A percentile compares a stretch with the other conserved stretches of the same genome.
These are phyloP conservation scores for Antheraea pernyi DNA, from an alignment of 1,140 invertebrate species.

Conservation along the genomic window DNA sequence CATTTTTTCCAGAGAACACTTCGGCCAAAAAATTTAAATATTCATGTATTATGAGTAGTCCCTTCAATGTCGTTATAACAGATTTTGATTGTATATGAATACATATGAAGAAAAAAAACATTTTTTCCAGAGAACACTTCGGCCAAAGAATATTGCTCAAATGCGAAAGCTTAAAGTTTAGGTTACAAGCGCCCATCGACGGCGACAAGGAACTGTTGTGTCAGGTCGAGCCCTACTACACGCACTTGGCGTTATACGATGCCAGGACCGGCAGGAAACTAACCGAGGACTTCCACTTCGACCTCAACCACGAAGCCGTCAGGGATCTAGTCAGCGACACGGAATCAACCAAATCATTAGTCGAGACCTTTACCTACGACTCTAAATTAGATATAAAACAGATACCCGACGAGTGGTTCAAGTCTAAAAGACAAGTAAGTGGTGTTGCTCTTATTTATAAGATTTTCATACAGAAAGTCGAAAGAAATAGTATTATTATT, in stretches of 20 bases:
- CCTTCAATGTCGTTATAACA: too few relatives aligned
- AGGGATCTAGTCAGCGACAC: slow-evolving; percentile 71
- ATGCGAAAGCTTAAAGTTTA: slow-evolving; percentile 90
- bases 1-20: too few relatives aligned
- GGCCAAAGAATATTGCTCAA: slow-evolving; percentile 90
- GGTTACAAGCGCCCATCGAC: slow-evolving; percentile 89
- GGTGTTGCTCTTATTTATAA: too few relatives aligned
- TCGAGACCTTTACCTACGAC: slow-evolving; percentile 74
- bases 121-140: slow-evolving; percentile 69
- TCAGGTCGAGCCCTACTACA: slow-evolving; percentile 96
- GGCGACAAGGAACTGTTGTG: slow-evolving; percentile 87
- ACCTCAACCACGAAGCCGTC: slow-evolving; percentile 87
- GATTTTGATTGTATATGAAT: too few relatives aligned
- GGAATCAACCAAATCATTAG: slow-evolving; percentile 66
- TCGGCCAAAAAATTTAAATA: too few relatives aligned
- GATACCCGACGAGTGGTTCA: slow-evolving; percentile 73
- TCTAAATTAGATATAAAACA: slow-evolving; percentile 74
- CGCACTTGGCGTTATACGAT: slow-evolving; percentile 92
- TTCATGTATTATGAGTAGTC: too few relatives aligned
- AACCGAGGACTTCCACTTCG: slow-evolving; percentile 96
- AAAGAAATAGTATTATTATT: too few relatives aligned
- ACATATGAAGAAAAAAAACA: too few relatives aligned
- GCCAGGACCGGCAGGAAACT: slow-evolving; percentile 91
- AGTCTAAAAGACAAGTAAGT: slow-evolving; percentile 71
- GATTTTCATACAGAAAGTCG: background rate